Evolutionary conservation across 2,797 vertebrate species (phyloP), one percentile per base, ranked within the genome.

Genomic region (Trematomus bernacchii): DNA sequence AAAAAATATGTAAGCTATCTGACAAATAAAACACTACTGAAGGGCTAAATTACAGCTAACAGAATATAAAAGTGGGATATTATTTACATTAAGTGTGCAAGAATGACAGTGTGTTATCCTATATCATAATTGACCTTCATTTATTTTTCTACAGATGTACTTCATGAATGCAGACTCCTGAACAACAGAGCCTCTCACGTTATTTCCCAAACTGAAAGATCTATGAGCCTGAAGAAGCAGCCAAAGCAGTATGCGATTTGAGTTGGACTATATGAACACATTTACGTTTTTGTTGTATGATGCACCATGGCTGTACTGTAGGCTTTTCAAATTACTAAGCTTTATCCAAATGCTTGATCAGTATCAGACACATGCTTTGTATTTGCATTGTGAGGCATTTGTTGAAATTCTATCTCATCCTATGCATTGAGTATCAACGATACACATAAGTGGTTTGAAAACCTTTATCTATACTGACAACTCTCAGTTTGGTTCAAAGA

Each of bases 111-210:
- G 16, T 69, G n/a, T 12, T 30, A 63, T 51, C 19, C 15, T 13
- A 6, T 55, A 6, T 53, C 59, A 47, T 46, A 10, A 4, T 79
- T 72, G 3, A 30, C 10, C 4, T 64, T 2, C 40, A 27, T 65
- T 54, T 50, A 6, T 78, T 9, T 70, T 66, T 71, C 57, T 33
- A 52, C 91, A 96, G 96, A 95, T 87, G 93, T 96, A 79, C 93
- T 96, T 79, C 95, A 96, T 81, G 96, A 96, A 92, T 96, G 96
- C 93, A 91, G 94, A 83, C 94, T 96, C 67, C 93, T 96, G 54
- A 96, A 96, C 87, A 96, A 94, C 89, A 94, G 94, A 91, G 96
- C 96, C 66, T 91, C 94, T 54, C 94, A 95, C 62, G 83, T 95
- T 0, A 96, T 96, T 80, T 94, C 94, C 1, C 95, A 96, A 83